phyloP scores from a whole-genome alignment of 2,888 invertebrate species.

The Lasioglossum lativentre region DNA sequence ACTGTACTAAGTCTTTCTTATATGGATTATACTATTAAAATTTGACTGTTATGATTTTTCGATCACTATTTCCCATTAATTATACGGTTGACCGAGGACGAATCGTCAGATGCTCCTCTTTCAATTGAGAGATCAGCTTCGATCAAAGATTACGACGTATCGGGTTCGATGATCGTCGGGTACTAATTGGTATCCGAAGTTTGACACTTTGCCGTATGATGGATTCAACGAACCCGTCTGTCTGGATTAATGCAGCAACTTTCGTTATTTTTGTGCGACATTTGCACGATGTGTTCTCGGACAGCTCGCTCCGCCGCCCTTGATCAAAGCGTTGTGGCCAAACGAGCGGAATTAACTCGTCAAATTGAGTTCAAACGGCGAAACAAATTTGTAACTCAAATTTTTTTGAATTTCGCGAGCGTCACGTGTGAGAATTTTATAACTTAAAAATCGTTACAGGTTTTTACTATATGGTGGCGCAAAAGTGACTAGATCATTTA shows the following conservation, averaged over 20 bases:
- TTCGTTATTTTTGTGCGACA: slow-evolving; percentile 1
- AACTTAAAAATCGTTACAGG: background rate
- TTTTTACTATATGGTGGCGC: background rate
- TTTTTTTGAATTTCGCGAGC: background rate
- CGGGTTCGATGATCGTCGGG: background rate
- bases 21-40: background rate
- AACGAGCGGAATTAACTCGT: background rate
- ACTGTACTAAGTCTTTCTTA: background rate
- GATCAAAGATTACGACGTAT: slow-evolving; percentile 41
- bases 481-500: background rate
- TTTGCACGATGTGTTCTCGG: background rate
- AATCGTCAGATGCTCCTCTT: background rate
- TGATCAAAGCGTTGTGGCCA: background rate
- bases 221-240: slow-evolving; percentile 31
- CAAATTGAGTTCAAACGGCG: background rate
- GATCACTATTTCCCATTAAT: background rate
- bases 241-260: slow-evolving; percentile 2
- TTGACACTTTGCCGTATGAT: background rate
- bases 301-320: background rate
- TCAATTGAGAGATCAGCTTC: slow-evolving; percentile 4
- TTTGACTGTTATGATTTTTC: background rate
- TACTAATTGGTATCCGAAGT: background rate
- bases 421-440: background rate
- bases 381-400: background rate
- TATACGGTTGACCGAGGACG: background rate